Evolutionary conservation across 2,113 vertebrate genomes (phyloP).

Genomic region (Arizona elegans): DNA sequence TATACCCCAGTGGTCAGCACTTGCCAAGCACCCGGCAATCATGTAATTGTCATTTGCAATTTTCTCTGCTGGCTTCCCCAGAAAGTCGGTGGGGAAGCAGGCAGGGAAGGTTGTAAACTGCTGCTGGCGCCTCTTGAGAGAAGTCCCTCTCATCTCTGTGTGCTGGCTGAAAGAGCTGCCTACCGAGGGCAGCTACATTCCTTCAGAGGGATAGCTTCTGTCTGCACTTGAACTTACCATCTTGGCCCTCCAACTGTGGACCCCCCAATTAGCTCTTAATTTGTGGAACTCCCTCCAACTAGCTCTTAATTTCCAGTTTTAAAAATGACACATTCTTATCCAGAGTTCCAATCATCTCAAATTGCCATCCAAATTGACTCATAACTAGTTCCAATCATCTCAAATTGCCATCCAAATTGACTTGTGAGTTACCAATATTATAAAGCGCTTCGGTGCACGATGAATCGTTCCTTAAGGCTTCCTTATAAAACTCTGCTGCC

Average conservation of each 20-base stretch:
- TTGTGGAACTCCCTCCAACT: not conserved
- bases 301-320: not conserved
- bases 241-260: not conserved
- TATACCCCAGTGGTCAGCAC: not conserved
- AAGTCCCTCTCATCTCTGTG: not conserved
- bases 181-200: not conserved
- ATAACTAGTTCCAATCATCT: conserved; percentile 30
- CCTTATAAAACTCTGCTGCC: conserved; percentile 93
- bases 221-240: not conserved
- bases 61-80: not conserved
- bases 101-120: not conserved
- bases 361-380: conserved; percentile 24
- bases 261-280: too few species aligned
- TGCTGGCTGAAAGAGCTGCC: not conserved
- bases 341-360: not conserved
- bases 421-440: conserved; percentile 83
- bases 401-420: conserved; percentile 27
- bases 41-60: not conserved
- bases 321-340: not conserved
- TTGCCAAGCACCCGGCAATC: not conserved
- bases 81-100: not conserved
- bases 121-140: not conserved
- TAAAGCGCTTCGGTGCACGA: conserved; percentile 96
- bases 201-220: not conserved
- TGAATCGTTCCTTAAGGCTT: conserved; percentile 93